A percentile compares a stretch with the other conserved stretches of the same genome.
phyloP scores from a whole-genome alignment of 1,140 invertebrate genomes.

The Metopolophium dirhodum region DNA sequence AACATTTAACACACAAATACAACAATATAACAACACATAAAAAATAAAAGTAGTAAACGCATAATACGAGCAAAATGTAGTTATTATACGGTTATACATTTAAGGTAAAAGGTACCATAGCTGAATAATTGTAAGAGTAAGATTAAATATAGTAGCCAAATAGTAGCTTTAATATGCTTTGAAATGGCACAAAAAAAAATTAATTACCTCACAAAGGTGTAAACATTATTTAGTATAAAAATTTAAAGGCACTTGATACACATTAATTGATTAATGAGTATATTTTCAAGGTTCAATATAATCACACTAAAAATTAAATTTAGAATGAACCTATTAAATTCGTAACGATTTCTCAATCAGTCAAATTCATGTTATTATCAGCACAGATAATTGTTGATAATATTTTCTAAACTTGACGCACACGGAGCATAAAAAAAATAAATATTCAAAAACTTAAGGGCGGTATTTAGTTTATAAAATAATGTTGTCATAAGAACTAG shows the following conservation, averaged over 20 bases:
- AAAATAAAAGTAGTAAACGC: constrained; percentile 54
- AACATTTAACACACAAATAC: constrained; percentile 54
- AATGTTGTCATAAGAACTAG: constrained; percentile 40
- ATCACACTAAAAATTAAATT: constrained; percentile 19
- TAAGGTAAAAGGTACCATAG: constrained; percentile 20
- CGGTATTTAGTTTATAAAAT: constrained; percentile 36
- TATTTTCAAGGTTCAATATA: constrained; percentile 21
- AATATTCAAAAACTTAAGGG: constrained; percentile 38
- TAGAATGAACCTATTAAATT: constrained; percentile 52
- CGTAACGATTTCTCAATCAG: constrained; percentile 51
- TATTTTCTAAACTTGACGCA: neutral
- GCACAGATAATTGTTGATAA: neutral
- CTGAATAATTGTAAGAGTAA: constrained; percentile 15
- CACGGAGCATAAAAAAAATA: constrained; percentile 26
- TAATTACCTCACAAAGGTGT: neutral
- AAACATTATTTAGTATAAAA: constrained; percentile 41
- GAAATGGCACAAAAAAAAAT: constrained; percentile 30
- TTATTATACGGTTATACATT: constrained; percentile 33
- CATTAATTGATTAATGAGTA: constrained; percentile 46
- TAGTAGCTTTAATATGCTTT: constrained; percentile 16
- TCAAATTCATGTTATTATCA: constrained; percentile 49
- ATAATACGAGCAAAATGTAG: constrained; percentile 31
- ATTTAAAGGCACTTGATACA: constrained; percentile 51
- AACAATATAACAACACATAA: constrained; percentile 56
- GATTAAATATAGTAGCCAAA: constrained; percentile 16